Evolutionary conservation across 2,797 vertebrate genomes (phyloP).

Genomic region (Microhierax caerulescens): DNA sequence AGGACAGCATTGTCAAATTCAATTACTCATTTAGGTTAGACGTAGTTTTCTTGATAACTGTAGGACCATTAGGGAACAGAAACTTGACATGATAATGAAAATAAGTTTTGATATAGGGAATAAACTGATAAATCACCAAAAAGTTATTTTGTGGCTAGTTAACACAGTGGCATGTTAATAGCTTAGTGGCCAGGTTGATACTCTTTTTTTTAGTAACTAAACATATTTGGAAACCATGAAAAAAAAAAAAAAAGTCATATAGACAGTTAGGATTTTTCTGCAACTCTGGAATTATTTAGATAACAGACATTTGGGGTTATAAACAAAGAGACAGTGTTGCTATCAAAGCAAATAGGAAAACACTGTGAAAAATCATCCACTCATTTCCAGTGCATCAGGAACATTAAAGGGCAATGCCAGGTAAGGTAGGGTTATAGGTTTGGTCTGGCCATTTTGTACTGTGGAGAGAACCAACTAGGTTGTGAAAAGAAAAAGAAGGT

Average conservation of each 20-base stretch:
- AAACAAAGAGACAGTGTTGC: not conserved
- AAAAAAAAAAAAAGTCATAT: not conserved
- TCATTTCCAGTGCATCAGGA: not conserved
- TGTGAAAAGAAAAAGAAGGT: not conserved
- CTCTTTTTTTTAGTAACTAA: not conserved
- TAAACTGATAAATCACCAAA: not conserved
- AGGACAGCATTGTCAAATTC: constrained; percentile 44
- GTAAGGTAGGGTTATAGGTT: not conserved
- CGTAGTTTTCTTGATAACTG: constrained; percentile 8
- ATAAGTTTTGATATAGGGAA: not conserved
- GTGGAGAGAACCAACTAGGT: fast-evolving
- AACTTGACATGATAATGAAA: constrained; percentile 18
- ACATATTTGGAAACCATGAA: not conserved
- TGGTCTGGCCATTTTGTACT: not conserved
- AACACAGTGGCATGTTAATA: not conserved
- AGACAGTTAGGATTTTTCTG: not conserved
- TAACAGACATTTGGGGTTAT: not conserved
- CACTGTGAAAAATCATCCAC: not conserved
- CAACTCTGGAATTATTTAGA: not conserved
- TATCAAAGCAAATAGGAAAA: not conserved
- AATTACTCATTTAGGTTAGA: constrained; percentile 32
- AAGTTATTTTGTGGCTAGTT: not conserved
- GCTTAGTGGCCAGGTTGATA: not conserved
- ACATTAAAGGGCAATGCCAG: not conserved
- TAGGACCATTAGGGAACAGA: not conserved